Evolutionary conservation across 64 coral and sea anemone genomes (phyloP).

Genomic region (Dendrophyllia cribrosa): DNA sequence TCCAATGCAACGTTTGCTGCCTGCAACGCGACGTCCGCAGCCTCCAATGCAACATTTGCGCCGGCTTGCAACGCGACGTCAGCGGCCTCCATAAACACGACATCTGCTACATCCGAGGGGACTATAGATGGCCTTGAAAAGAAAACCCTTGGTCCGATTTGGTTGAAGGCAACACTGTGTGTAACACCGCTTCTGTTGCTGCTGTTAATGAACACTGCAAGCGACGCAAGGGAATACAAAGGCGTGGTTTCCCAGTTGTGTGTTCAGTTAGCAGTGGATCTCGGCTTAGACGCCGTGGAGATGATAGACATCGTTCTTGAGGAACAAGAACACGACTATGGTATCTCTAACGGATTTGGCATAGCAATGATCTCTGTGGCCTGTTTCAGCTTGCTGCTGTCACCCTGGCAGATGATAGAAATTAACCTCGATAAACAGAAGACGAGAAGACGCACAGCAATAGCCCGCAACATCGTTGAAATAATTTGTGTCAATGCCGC

Average conservation of each 20-base stretch:
- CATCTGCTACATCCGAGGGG: too few relatives aligned
- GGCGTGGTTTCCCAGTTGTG: slow-evolving; percentile 7
- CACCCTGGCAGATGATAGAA: slow-evolving; percentile 10
- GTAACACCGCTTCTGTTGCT: slow-evolving; percentile 27
- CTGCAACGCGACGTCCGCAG: too few relatives aligned
- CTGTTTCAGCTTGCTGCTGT: slow-evolving; percentile 15
- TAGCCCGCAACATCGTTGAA: slow-evolving; percentile 3
- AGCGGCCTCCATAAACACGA: too few relatives aligned
- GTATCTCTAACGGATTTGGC: slow-evolving; percentile 18
- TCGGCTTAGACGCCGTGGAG: slow-evolving; percentile 71
- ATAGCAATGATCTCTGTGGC: slow-evolving; percentile 25
- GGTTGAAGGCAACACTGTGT: slow-evolving; percentile 32
- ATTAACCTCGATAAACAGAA: neutral
- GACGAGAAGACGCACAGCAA: neutral
- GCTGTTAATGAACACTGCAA: slow-evolving; percentile 54
- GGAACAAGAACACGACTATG: neutral
- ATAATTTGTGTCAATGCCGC: slow-evolving; percentile 44
- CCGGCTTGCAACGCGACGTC: too few relatives aligned
- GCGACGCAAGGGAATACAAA: neutral
- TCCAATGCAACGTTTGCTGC: too few relatives aligned
- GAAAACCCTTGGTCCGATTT: slow-evolving; percentile 58
- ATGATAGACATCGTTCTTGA: slow-evolving; percentile 52
- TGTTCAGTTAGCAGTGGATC: neutral
- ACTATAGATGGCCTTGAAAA: too few relatives aligned
- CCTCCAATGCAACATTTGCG: too few relatives aligned